phyloP scores from a whole-genome alignment of 2,888 invertebrate species.

The Nasonia oneida region DNA sequence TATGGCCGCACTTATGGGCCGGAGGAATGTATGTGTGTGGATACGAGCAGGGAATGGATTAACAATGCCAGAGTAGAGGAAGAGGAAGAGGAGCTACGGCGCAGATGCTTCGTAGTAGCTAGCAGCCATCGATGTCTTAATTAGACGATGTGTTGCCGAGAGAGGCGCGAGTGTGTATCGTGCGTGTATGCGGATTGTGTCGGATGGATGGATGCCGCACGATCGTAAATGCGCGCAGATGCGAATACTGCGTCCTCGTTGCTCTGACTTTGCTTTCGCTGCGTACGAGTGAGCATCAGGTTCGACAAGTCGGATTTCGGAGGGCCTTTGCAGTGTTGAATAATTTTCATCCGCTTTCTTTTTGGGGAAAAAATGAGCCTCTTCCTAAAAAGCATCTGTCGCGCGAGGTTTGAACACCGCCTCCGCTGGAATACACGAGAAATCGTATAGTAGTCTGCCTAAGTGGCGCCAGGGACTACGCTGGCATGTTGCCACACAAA shows the following conservation, averaged over 20 bases:
- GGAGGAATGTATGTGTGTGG: neutral
- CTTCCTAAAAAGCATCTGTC: neutral
- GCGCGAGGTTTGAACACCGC: neutral
- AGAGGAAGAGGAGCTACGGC: constrained; percentile 7
- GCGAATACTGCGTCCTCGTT: too few relatives aligned
- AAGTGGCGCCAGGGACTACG: constrained; percentile 65
- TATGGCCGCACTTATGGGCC: neutral
- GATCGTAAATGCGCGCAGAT: constrained; percentile 18
- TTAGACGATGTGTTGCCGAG: constrained; percentile 19
- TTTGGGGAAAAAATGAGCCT: neutral
- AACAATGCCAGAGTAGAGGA: constrained; percentile 2
- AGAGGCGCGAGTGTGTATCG: neutral
- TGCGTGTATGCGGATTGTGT: neutral
- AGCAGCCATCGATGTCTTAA: constrained; percentile 50
- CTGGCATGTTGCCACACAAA: constrained; percentile 73
- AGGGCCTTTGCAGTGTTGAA: too few relatives aligned
- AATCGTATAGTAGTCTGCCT: constrained; percentile 30
- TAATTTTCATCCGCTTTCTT: too few relatives aligned
- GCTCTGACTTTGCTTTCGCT: too few relatives aligned
- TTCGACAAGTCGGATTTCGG: too few relatives aligned
- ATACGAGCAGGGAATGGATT: constrained; percentile 12
- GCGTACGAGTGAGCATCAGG: too few relatives aligned
- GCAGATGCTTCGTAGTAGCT: constrained; percentile 35
- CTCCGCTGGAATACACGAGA: constrained; percentile 54
- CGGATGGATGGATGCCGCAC: neutral